Evolutionary conservation across 2,888 invertebrate genomes (phyloP).

Genomic region (Drymonia ruficornis): DNA sequence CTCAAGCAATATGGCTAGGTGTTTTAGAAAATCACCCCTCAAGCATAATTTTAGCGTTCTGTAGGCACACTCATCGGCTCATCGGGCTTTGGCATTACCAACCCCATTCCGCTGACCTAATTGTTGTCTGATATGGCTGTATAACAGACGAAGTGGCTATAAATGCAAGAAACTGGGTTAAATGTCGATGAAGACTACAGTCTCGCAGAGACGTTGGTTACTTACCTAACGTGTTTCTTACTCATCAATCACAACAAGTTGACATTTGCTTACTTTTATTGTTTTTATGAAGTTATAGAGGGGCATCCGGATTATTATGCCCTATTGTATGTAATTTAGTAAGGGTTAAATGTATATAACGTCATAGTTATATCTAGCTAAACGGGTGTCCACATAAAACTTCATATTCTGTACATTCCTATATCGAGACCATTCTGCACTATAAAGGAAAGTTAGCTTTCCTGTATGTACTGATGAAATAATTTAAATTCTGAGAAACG

Average conservation of each 20-base stretch:
- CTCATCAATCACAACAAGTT: slow-evolving; percentile 39
- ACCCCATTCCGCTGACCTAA: slow-evolving; percentile 77
- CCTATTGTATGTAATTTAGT: no score
- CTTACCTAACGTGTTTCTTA: slow-evolving; percentile 48
- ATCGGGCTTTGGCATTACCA: slow-evolving; percentile 65
- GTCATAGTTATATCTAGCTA: no score
- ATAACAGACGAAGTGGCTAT: slow-evolving; percentile 72
- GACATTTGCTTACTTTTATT: slow-evolving; percentile 11
- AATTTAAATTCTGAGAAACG: not conserved
- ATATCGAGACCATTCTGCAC: no score
- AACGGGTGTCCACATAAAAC: no score
- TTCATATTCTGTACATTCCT: no score
- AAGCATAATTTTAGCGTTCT: slow-evolving; percentile 49
- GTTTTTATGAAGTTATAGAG: not conserved
- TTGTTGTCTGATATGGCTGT: slow-evolving; percentile 73
- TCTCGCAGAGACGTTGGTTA: slow-evolving; percentile 50
- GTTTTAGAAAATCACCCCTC: slow-evolving; percentile 3
- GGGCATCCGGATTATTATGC: no score
- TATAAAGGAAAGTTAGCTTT: not conserved
- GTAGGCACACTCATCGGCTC: slow-evolving; percentile 54
- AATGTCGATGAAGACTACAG: slow-evolving; percentile 74
- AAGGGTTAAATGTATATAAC: no score
- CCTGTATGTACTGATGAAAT: not conserved
- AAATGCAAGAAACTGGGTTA: slow-evolving; percentile 80
- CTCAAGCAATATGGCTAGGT: slow-evolving; percentile 10